Base-by-base conservation (phyloP, 2,888 invertebrate genomes). In the Ferrisia virgata region DNA sequence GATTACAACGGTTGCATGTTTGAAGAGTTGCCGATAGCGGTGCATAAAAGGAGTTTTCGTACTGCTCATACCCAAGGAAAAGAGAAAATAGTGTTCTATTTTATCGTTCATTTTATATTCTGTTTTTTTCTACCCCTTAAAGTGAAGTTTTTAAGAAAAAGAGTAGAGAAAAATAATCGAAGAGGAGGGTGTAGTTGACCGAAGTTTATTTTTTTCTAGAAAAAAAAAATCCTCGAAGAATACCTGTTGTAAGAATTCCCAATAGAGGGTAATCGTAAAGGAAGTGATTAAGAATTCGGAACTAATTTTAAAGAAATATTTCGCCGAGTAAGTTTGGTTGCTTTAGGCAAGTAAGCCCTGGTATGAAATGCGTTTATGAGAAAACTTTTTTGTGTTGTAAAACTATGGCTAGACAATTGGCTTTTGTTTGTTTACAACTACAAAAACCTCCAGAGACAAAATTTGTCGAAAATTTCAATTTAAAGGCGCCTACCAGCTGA, bases 391-490 rank as follows among this genome's bases (percentile, higher is more conserved):
- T 47, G 47, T 47, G 6, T 47, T 18, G 47, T 18, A 18, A 47
- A 64, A 64, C 58, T 25, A 28, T 28, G 15, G 58, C 28, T 25
- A 64, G 28, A 64, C 58, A 13, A 64, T 64, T 25, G 58, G 11
- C n/a, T 22, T 25, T 64, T 64, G 58, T 64, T 64, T 64, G 58
- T 64, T 64, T 64, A 64, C 58, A 64, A 64, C 58, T n/a, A 64
- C 58, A 64, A 64, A 64, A 64, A 47, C 25, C 58, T 64, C 58
- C 58, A 64, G 58, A 64, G 58, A 64, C 58, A 13, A 64, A n/a
- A 64, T 64, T 64, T 64, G 58, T 64, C 58, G 58, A 64, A 64
- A 64, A 25, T 64, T 64, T 64, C 58, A 64, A 64, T 64, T 64
- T 11, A 25, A 28, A 25, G 58, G 58, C 58, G 58, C 58, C 58